Evolutionary conservation across 2,888 invertebrate genomes (phyloP), one percentile per base, ranked within the genome.

Genomic region (Stegana nigrithorax): DNA sequence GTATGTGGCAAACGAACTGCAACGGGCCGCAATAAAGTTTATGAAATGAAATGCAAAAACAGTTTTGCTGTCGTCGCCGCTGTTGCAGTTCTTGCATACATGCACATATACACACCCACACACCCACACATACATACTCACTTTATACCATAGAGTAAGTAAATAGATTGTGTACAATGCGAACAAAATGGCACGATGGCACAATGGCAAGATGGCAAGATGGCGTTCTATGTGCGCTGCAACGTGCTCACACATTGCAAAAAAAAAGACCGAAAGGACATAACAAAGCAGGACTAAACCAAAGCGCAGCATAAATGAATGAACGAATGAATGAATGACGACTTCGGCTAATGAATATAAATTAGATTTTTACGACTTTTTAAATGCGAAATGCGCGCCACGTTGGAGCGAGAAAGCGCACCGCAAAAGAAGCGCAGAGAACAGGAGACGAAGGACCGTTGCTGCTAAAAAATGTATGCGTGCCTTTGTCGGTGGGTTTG

Each of bases 291-390:
- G n/a, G 26, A n/a, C 23, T 26, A 51, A 51, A 27, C 7, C 4
- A 26, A n/a, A 12, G 26, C 6, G 5, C 12, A 26, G 51, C 25
- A 51, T 27, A 51, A 51, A 51, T 26, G 17, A 50, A 50, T 50
- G n/a, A 50, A 50, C 26, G 50, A 51, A 51, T 51, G 51, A 51
- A 51, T 17, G 51, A 51, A 51, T 51, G 27, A 29, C 27, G 21
- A 23, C 17, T 45, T 58, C 21, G 58, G 45, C 58, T 58, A 58
- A 58, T 58, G 45, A 58, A 58, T 58, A 58, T 58, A 45, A 58
- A 58, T 58, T 58, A 58, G 45, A 58, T 21, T 58, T 58, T 29
- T 58, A 58, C n/a, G 32, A 58, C 8, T 58, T 57, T 57, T 58
- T 45, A 58, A 58, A 58, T 58, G 45, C 39, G 39, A 55, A 7